phyloP scores from a whole-genome alignment of 2,797 vertebrate species.

The Ceryle rudis region DNA sequence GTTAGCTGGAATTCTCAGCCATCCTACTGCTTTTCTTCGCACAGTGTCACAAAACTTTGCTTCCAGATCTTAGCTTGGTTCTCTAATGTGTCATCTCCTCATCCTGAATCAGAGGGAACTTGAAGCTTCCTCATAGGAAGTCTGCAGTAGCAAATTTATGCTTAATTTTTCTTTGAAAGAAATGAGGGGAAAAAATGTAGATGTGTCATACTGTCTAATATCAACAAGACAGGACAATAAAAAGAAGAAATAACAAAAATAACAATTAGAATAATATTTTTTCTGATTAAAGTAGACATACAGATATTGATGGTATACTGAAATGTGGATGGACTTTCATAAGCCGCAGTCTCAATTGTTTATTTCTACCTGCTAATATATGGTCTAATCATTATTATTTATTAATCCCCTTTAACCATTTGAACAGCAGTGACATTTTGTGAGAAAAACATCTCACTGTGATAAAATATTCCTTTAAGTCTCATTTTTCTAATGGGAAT shows the following conservation, averaged over 20 bases:
- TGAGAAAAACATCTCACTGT: not conserved
- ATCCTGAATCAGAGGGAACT: not conserved
- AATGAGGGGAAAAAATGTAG: fast-evolving
- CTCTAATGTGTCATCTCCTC: not conserved
- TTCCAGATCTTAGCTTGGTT: not conserved
- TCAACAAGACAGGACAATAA: not conserved
- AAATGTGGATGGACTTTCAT: not conserved
- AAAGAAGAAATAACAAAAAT: too few relatives aligned
- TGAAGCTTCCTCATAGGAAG: not conserved
- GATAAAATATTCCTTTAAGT: not conserved
- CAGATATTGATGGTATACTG: not conserved
- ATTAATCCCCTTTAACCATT: not conserved
- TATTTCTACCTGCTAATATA: not conserved
- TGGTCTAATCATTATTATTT: not conserved
- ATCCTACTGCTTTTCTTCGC: not conserved
- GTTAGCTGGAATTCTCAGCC: not conserved
- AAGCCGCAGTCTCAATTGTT: not conserved
- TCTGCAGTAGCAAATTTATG: not conserved
- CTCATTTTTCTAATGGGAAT: not conserved
- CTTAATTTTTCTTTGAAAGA: not conserved
- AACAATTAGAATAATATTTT: not conserved
- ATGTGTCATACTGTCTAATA: not conserved
- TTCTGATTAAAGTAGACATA: not conserved
- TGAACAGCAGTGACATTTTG: not conserved
- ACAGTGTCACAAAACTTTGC: not conserved